phyloP scores from a whole-genome alignment of 2,888 invertebrate species.

The Cryptus viduatorius region DNA sequence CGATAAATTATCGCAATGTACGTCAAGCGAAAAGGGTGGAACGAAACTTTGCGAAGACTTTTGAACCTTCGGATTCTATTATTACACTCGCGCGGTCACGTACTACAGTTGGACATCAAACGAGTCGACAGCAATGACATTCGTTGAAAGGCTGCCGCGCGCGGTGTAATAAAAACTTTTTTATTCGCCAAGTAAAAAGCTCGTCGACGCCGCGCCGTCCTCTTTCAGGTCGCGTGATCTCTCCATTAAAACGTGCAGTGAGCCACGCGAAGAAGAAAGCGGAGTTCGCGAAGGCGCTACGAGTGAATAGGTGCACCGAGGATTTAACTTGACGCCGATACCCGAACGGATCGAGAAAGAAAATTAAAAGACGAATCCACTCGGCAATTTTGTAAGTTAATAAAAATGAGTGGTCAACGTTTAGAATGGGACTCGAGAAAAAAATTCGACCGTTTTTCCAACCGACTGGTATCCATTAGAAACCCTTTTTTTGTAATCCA shows the following conservation, averaged over 20 bases:
- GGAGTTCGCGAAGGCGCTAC: not conserved
- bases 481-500: not conserved
- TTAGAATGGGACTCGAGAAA: not conserved
- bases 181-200: slow-evolving; percentile 37
- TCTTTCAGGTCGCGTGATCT: slow-evolving; percentile 21
- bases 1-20: no score
- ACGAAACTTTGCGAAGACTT: not conserved
- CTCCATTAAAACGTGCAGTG: slow-evolving; percentile 44
- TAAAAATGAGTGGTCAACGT: not conserved
- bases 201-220: slow-evolving; percentile 2
- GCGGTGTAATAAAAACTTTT: slow-evolving; percentile 40
- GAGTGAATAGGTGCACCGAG: not conserved
- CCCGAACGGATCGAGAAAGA: not conserved
- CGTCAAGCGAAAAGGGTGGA: not conserved
- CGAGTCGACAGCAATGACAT: slow-evolving; percentile 32
- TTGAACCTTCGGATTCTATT: slow-evolving; percentile 21
- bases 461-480: not conserved
- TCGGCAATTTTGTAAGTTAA: not conserved
- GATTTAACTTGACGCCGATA: slow-evolving; percentile 10
- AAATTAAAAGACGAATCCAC: slow-evolving; percentile 17
- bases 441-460: not conserved
- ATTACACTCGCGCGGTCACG: slow-evolving; percentile 24
- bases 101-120: slow-evolving; percentile 19
- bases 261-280: slow-evolving; percentile 8
- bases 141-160: slow-evolving; percentile 13